phyloP scores from a whole-genome alignment of 2,113 vertebrate species.

The Alexandromys fortis region DNA sequence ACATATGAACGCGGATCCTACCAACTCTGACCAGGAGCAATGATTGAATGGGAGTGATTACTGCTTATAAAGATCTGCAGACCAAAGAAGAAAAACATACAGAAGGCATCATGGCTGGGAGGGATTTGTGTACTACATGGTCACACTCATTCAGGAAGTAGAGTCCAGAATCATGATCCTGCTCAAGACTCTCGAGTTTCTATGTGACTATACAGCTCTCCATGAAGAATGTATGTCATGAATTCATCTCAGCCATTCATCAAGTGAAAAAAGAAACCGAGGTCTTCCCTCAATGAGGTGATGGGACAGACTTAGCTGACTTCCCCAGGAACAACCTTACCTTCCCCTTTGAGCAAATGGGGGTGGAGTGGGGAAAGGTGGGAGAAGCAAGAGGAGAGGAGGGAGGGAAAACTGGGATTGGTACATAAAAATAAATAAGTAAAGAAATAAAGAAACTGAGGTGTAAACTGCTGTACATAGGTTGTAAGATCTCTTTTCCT shows the following conservation, averaged over 20 bases:
- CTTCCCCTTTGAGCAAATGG: no score
- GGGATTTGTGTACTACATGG: slow-evolving; percentile 94
- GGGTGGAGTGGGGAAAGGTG: no score
- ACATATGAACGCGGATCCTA: slow-evolving; percentile 97
- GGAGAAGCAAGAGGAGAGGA: no score
- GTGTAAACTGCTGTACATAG: slow-evolving; percentile 84
- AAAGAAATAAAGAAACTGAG: slow-evolving; percentile 1
- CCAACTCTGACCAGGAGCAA: slow-evolving; percentile 87
- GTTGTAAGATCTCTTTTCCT: slow-evolving; percentile 85
- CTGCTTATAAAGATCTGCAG: slow-evolving; percentile 96
- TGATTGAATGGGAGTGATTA: neutral
- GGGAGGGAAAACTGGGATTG: no score
- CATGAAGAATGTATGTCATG: slow-evolving; percentile 82
- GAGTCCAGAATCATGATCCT: slow-evolving; percentile 99
- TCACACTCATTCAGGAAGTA: slow-evolving; percentile 98
- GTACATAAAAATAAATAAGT: no score
- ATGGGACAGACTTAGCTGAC: no score
- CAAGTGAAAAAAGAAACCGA: slow-evolving; percentile 77
- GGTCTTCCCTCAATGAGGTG: no score
- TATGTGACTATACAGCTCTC: slow-evolving; percentile 78
- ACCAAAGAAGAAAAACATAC: slow-evolving; percentile 91
- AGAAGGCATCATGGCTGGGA: slow-evolving; percentile 98
- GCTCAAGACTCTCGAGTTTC: slow-evolving; percentile 90
- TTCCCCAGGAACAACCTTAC: no score
- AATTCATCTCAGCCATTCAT: slow-evolving; percentile 82